Conservation (phyloP, 2,888 invertebrate species). For the Carcina quercana region DNA sequence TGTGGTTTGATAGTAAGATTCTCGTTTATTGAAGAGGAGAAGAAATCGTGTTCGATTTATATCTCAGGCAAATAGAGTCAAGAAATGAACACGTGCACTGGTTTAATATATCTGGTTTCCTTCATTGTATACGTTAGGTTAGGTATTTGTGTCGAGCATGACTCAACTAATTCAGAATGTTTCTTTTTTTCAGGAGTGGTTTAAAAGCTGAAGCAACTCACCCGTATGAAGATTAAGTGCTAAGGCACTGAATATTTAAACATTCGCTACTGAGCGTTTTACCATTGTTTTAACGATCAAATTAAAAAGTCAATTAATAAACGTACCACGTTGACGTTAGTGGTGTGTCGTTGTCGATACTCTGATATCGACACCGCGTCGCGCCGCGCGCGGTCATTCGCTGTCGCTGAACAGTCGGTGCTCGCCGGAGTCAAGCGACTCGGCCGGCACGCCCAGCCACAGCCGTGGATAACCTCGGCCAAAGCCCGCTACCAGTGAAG, state of each 20-base stretch:
- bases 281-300: slow-evolving; percentile 31
- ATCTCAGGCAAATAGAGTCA: too few species aligned
- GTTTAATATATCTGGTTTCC: too few species aligned
- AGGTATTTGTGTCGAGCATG: too few species aligned
- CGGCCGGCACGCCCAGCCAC: slow-evolving; percentile 70
- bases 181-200: slow-evolving; percentile 60
- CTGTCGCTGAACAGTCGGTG: slow-evolving; percentile 64
- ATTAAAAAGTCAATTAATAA: slow-evolving; percentile 39
- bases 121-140: too few species aligned
- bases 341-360: slow-evolving; percentile 45
- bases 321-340: slow-evolving; percentile 34
- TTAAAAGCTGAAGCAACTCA: slow-evolving; percentile 32
- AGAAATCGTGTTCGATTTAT: too few species aligned
- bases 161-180: slow-evolving; percentile 14
- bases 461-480: slow-evolving; percentile 75
- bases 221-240: slow-evolving; percentile 53
- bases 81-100: too few species aligned
- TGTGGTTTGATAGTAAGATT: too few species aligned
- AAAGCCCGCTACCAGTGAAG: slow-evolving; percentile 72
- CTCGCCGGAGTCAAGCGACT: slow-evolving; percentile 72
- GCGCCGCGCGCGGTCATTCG: slow-evolving; percentile 55
- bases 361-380: slow-evolving; percentile 50
- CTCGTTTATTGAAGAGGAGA: too few species aligned
- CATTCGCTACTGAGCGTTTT: slow-evolving; percentile 31
- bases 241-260: slow-evolving; percentile 40